Evolutionary conservation across 2,888 invertebrate genomes (phyloP).

Genomic region (Zeuzera pyrina): DNA sequence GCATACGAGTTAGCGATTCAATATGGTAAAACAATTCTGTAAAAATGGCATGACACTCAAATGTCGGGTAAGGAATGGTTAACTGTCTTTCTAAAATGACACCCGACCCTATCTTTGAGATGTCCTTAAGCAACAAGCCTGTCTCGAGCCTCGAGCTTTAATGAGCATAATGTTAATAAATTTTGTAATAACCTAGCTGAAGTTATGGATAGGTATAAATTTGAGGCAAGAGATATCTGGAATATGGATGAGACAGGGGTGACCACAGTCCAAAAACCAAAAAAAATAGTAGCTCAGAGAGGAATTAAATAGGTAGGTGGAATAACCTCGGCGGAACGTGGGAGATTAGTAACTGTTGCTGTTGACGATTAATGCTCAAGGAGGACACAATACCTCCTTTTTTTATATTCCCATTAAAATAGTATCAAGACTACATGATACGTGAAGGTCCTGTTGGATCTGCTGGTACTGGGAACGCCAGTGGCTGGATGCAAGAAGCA

Average conservation of each 20-base stretch:
- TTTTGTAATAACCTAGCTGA: conserved; percentile 3
- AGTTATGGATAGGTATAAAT: conserved; percentile 4
- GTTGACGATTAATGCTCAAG: conserved; percentile 10
- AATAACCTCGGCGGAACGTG: conserved; percentile 12
- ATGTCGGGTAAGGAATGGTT: conserved; percentile 1
- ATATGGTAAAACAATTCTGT: conserved; percentile 1
- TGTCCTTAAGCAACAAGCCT: conserved; percentile 4
- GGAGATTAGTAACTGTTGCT: conserved; percentile 11
- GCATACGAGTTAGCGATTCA: conserved; percentile 4
- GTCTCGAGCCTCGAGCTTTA: conserved; percentile 4
- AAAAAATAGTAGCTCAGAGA: conserved; percentile 5
- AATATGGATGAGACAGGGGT: conserved; percentile 5
- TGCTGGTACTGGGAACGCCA: conserved; percentile 12
- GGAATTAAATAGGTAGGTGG: conserved; percentile 10
- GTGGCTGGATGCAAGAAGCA: conserved; percentile 13
- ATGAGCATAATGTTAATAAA: conserved; percentile 2
- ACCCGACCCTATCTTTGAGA: conserved; percentile 2
- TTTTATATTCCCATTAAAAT: conserved; percentile 11
- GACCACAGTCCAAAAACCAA: conserved; percentile 2
- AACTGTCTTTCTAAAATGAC: conserved; percentile 4
- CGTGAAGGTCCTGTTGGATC: conserved; percentile 14
- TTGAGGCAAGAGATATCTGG: conserved; percentile 5
- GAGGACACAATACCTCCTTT: conserved; percentile 5
- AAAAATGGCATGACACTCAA: conserved; percentile 1
- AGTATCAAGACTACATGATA: conserved; percentile 15